Evolutionary conservation across 2,797 vertebrate species (phyloP), one percentile per base, ranked within the genome.

Genomic region (Kryptopterus vitreolus): DNA sequence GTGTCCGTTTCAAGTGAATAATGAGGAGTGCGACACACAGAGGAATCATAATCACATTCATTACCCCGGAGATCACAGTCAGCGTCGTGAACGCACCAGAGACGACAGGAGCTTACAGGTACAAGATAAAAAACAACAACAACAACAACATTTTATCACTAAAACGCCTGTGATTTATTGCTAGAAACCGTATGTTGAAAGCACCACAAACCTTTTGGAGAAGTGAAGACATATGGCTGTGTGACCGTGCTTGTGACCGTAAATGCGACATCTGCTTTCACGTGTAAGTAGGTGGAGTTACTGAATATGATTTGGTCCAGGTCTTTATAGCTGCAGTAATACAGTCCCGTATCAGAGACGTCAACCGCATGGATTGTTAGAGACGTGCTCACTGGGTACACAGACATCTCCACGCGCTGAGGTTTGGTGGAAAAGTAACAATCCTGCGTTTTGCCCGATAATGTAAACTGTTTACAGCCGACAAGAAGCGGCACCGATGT

Each of bases 301-400:
- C 55, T 61, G n/a, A 75, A 75, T 5, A 59, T 15, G 1, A 59
- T 46, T 61, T 46, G 20, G 8, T 20, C 73, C 73, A 75, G 35
- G 1, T 61, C 16, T 1, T 5, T 61, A 35, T 46, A 59, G 26
- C 68, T 48, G 43, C 68, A 79, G 66, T 79, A 78, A 61, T 78
- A 78, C 11, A 78, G 66, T 33, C 53, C 77, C 35, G 65, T 58
- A 61, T 78, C 77, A 24, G 66, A 50, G 66, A 61, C 43, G 2
- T 12, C 33, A 3, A 79, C 66, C 24, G 18, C 55, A 35, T 55
- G 3, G 18, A 79, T 71, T 11, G 26, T 62, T 11, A 79, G 68
- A 53, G 77, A 71, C 20, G 68, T 31, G 43, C 22, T 79, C 26
- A 61, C n/a, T 3, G 20, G 31, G n/a, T 71, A 5, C 9, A 79